Evolutionary conservation across 2,113 vertebrate species (phyloP), one percentile per base, ranked within the genome.

Genomic region (Pomatorhinus ruficollis): DNA sequence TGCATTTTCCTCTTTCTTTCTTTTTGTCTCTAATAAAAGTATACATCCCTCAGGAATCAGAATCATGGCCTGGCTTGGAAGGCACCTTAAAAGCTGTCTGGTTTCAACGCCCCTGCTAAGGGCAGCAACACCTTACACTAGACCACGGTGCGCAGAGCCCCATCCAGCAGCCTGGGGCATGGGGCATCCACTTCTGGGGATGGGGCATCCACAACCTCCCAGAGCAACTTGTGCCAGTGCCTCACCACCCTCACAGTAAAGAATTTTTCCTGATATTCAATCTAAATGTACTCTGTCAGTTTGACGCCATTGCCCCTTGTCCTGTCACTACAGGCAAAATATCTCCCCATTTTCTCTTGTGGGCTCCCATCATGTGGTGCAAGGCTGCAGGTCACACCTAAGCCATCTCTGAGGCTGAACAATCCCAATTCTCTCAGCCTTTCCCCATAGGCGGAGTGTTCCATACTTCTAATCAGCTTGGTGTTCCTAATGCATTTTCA

Each of bases 41-140:
- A 42, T 63, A 85, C 17, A 39, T 77, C 28, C 21, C 30, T 54
- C 39, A 40, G 64, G 30, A 77, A 75, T 69, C 31, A 61, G 64
- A n/a, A 78, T 54, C 28, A 40, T 49, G 35, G n/a, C 31, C 15
- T 56, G 35, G 25, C 31, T 19, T 77, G 60, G 22, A 71, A 53
- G 39, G 21, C 42, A 54, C 50, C 31, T 56, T 33, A 20, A 42
- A 63, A 10, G 11, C 42, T 4, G 13, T 33, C 7, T 77, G 2
- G 6, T 42, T 77, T 18, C 40, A 69, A 4, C 15, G 30, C 21
- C 21, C 5, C 28, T 52, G 16, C 45, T 4, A 3, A 8, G 4
- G 11, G 5, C 39, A 60, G 39, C 0, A 2, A 18, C 16, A 25
- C 13, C 11, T 61, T 40, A 3, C 28, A 22, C 13, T n/a, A 39